phyloP scores from a whole-genome alignment of 2,113 vertebrate genomes.

The Sinocyclocheilus rhinocerous region DNA sequence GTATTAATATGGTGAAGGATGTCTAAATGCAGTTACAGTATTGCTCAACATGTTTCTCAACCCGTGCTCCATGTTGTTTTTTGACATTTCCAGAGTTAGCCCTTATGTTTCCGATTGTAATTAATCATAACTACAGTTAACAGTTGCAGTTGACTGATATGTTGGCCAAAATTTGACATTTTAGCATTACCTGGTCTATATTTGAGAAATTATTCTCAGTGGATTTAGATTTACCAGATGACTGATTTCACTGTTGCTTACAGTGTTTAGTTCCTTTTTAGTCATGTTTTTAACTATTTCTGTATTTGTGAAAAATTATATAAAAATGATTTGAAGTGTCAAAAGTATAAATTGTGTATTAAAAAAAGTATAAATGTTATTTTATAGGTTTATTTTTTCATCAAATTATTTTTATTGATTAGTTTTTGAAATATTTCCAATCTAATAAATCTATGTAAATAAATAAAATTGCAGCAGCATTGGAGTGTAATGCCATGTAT shows the following conservation, averaged over 20 bases:
- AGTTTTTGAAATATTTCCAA: too few species aligned
- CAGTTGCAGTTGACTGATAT: background rate
- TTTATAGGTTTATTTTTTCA: too few species aligned
- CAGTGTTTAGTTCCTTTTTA: background rate
- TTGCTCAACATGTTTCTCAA: background rate
- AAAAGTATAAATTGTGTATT: too few species aligned
- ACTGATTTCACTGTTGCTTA: background rate
- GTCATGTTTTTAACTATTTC: background rate
- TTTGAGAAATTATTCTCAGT: background rate
- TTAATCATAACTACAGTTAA: background rate
- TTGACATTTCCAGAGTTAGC: background rate
- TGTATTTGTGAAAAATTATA: too few species aligned
- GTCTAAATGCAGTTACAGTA: background rate
- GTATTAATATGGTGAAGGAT: background rate
- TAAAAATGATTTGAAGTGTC: too few species aligned
- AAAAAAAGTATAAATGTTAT: too few species aligned
- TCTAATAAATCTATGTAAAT: too few species aligned
- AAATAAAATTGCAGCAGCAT: too few species aligned
- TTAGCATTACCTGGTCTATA: background rate
- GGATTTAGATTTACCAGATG: background rate
- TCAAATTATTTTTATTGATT: too few species aligned
- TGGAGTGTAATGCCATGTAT: too few species aligned
- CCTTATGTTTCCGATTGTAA: background rate
- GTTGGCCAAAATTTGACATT: background rate
- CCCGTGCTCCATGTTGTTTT: background rate